These are phyloP conservation scores for Anolis carolinensis DNA, from an alignment of 2,113 vertebrate genomes.

Conservation along the genomic window DNA sequence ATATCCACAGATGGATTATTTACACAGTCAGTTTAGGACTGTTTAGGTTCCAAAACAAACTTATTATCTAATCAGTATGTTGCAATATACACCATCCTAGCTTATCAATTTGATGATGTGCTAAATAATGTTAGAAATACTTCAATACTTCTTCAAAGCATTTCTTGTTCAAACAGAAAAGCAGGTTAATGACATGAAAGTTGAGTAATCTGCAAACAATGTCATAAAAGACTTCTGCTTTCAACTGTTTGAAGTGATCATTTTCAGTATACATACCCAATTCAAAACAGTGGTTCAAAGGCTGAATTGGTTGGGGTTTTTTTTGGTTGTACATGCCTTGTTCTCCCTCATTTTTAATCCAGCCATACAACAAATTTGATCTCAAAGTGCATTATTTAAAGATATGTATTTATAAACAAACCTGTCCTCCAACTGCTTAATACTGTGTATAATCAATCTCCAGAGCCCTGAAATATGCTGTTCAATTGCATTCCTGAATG, in stretches of 20 bases:
- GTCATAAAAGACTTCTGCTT: background rate
- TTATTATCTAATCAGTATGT: background rate
- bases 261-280: constrained; percentile 29
- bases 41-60: constrained; percentile 20
- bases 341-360: background rate
- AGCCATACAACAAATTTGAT: background rate
- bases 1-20: background rate
- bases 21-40: background rate
- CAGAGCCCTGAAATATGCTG: background rate
- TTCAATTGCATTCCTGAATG: background rate
- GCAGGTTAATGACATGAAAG: constrained; percentile 41
- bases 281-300: background rate
- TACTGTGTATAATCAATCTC: background rate
- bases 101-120: constrained; percentile 23
- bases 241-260: constrained; percentile 20
- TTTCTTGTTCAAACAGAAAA: constrained; percentile 45
- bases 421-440: background rate
- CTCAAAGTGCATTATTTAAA: background rate
- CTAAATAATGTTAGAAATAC: constrained; percentile 34
- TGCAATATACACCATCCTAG: constrained; percentile 18
- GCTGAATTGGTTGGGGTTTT: background rate
- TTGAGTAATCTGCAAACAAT: constrained; percentile 40
- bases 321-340: background rate
- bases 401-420: background rate
- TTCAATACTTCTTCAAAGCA: constrained; percentile 1